phyloP scores from a whole-genome alignment of 2,113 vertebrate genomes.

The Tyto alba region DNA sequence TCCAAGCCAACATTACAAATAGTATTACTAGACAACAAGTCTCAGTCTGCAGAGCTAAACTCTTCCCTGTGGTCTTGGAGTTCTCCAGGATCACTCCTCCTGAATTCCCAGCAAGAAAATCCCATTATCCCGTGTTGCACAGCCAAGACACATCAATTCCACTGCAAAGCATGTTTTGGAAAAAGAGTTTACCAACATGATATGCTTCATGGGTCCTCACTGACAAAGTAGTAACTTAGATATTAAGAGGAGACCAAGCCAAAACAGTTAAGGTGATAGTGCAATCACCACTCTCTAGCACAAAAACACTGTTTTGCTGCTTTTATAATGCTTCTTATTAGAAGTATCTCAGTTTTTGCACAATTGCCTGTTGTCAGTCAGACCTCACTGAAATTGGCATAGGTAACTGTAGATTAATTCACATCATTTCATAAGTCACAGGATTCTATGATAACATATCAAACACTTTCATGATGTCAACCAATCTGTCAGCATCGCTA shows the following conservation, averaged over 20 bases:
- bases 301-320: background rate
- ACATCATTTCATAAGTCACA: slow-evolving; percentile 44
- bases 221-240: background rate
- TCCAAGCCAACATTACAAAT: background rate
- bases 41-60: background rate
- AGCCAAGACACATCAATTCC: background rate
- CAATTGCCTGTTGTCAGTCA: slow-evolving; percentile 33
- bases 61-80: background rate
- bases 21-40: background rate
- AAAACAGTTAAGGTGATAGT: background rate
- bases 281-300: background rate
- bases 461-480: slow-evolving; percentile 40
- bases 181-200: background rate
- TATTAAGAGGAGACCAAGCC: background rate
- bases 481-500: slow-evolving; percentile 64
- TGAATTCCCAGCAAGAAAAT: background rate
- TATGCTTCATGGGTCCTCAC: background rate
- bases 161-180: background rate
- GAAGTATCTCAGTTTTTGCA: background rate
- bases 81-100: background rate
- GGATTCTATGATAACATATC: slow-evolving; percentile 59
- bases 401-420: slow-evolving; percentile 37
- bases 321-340: background rate
- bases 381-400: background rate
- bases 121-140: background rate